Evolutionary conservation across 2,113 vertebrate genomes (phyloP).

Genomic region (Eretmochelys imbricata): DNA sequence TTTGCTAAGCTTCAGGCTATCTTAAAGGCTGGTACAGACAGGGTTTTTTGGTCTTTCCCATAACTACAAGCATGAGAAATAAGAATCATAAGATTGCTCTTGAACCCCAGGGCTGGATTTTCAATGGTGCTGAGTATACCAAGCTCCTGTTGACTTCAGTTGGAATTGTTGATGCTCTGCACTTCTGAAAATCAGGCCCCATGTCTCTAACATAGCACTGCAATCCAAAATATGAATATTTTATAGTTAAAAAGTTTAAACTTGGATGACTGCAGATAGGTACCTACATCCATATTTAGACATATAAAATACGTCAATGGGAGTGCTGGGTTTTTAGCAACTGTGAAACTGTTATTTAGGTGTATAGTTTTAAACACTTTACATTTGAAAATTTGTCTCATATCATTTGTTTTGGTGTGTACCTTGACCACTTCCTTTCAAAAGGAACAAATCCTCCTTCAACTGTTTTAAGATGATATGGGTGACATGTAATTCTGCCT

Average conservation of each 20-base stretch:
- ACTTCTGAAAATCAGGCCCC: neutral
- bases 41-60: neutral
- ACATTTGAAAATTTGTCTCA: neutral
- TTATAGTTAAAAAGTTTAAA: neutral
- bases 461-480: neutral
- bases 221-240: neutral
- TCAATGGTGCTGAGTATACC: neutral
- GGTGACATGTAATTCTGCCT: neutral
- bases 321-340: neutral
- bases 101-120: neutral
- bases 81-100: neutral
- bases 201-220: neutral
- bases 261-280: neutral
- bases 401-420: neutral
- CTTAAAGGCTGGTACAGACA: neutral
- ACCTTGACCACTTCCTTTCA: neutral
- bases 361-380: neutral
- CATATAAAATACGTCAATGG: neutral
- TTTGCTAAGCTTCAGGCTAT: neutral
- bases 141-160: neutral
- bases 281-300: neutral
- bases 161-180: neutral
- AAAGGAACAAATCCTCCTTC: neutral
- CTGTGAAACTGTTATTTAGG: neutral
- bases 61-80: neutral